Evolutionary conservation across 1,140 invertebrate species (phyloP).

Genomic region (Drosophila arawakana): DNA sequence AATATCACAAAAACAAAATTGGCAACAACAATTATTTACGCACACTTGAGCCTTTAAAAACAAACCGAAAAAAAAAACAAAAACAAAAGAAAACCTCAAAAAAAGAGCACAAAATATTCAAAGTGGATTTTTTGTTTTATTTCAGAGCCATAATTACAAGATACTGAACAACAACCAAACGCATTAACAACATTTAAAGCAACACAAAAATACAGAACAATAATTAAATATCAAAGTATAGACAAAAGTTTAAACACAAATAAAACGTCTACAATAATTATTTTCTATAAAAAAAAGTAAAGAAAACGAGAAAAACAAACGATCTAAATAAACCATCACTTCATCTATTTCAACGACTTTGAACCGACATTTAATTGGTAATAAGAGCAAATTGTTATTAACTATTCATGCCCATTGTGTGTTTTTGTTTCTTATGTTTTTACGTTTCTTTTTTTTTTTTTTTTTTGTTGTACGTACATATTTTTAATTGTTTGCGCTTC

Average conservation of each 20-base stretch:
- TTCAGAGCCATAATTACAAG: constrained; percentile 75
- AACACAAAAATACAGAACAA: constrained; percentile 40
- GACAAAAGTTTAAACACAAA: constrained; percentile 10
- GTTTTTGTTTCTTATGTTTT: constrained; percentile 53
- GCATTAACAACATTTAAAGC: constrained; percentile 44
- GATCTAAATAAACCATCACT: constrained; percentile 40
- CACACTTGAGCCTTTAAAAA: constrained; percentile 17
- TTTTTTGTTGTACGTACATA: constrained; percentile 46
- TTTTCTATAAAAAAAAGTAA: constrained; percentile 21
- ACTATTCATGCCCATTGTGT: constrained; percentile 76
- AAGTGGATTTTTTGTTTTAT: constrained; percentile 64
- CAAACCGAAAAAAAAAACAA: not conserved
- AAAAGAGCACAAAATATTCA: constrained; percentile 68
- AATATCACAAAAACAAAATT: constrained; percentile 12
- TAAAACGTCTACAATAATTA: constrained; percentile 31
- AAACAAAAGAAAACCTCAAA: not conserved
- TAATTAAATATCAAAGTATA: constrained; percentile 14
- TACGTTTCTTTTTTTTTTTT: not conserved
- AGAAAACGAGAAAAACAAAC: constrained; percentile 35
- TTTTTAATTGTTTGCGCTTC: constrained; percentile 57
- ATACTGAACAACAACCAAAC: constrained; percentile 47
- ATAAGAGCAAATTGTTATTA: constrained; percentile 72
- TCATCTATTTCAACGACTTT: constrained; percentile 75
- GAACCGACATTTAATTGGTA: constrained; percentile 79
- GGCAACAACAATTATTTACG: constrained; percentile 24